Conservation (phyloP, 2,888 invertebrate genomes). For the Rambutsinella grinnellia region DNA sequence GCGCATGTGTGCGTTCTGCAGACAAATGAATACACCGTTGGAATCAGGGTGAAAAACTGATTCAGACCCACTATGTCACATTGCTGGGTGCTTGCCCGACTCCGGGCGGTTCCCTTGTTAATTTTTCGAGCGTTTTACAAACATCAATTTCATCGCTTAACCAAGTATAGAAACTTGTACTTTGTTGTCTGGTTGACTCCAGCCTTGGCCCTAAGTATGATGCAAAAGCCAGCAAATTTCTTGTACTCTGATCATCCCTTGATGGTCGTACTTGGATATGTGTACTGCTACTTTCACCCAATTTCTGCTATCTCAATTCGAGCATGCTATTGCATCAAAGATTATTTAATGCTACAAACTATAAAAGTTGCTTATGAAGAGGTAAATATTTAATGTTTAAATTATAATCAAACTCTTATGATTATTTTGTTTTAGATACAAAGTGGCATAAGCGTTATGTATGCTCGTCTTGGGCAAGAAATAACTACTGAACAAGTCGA, state of each 20-base stretch:
- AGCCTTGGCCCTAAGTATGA: neutral
- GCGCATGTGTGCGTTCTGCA: too few species aligned
- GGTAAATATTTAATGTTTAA: neutral
- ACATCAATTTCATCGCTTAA: too few species aligned
- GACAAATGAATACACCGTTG: too few species aligned
- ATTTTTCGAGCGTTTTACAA: too few species aligned
- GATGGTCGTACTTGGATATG: neutral
- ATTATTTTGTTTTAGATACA: neutral
- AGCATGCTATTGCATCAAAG: neutral
- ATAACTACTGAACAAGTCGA: conserved; percentile 10
- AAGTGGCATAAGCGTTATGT: conserved; percentile 4
- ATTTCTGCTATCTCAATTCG: neutral
- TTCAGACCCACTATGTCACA: too few species aligned
- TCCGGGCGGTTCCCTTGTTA: too few species aligned
- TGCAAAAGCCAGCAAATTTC: neutral
- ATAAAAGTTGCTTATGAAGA: conserved; percentile 3
- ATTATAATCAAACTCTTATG: neutral
- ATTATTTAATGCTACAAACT: conserved; percentile 15
- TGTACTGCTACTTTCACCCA: neutral
- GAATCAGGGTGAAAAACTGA: too few species aligned
- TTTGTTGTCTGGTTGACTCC: neutral
- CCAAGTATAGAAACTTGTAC: neutral
- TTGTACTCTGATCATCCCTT: neutral
- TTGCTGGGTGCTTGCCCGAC: too few species aligned
- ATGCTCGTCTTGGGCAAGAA: neutral